Conservation (phyloP, 1,140 invertebrate species). For the Drosophila yakuba region DNA sequence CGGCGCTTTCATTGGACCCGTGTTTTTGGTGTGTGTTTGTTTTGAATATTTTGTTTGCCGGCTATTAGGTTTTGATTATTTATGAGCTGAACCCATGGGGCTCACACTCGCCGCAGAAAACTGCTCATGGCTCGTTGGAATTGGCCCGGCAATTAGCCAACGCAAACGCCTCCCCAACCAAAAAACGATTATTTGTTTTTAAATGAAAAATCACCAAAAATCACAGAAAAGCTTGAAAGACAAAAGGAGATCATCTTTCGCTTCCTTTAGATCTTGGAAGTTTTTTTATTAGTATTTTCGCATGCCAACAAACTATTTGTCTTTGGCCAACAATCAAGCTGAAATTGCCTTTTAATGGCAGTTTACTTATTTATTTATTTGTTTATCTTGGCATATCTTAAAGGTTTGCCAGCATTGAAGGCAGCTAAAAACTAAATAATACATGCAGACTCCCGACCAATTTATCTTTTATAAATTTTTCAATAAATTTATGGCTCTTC, state of each 20-base stretch:
- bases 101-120: constrained; percentile 17
- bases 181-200: constrained; percentile 48
- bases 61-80: constrained; percentile 66
- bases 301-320: constrained; percentile 57
- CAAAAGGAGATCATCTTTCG: constrained; percentile 24
- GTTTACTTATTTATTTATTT: constrained; percentile 57
- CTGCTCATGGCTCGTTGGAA: constrained; percentile 44
- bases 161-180: constrained; percentile 30
- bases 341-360: constrained; percentile 75
- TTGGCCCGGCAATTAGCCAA: constrained; percentile 53
- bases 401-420: constrained; percentile 8
- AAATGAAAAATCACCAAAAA: constrained; percentile 46
- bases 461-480: constrained; percentile 54
- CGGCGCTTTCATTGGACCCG: constrained; percentile 16
- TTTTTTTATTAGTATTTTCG: constrained; percentile 47
- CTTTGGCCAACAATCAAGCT: constrained; percentile 62
- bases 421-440: not conserved
- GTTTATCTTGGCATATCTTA: constrained; percentile 30
- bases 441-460: constrained; percentile 17
- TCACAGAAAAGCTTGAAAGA: constrained; percentile 6
- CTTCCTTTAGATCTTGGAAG: constrained; percentile 19
- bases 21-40: constrained; percentile 36
- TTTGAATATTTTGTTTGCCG: constrained; percentile 62
- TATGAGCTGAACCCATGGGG: constrained; percentile 54
- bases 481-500: constrained; percentile 65